Evolutionary conservation across 2,888 invertebrate species (phyloP).

Genomic region (Saturnia japonica): DNA sequence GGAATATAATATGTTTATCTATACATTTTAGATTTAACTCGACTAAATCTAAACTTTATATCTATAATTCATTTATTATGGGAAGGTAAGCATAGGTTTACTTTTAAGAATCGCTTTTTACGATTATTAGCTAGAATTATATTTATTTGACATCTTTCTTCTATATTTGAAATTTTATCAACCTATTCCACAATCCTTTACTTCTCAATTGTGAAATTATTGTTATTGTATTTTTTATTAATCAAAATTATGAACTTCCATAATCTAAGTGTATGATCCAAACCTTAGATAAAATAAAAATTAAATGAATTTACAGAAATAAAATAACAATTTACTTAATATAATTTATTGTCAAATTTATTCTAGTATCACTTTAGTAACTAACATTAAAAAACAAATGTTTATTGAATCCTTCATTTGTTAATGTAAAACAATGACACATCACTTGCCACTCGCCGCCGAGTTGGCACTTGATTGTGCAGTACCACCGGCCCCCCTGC

Average conservation of each 20-base stretch:
- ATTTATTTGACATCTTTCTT: too few species aligned
- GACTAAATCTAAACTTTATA: not conserved
- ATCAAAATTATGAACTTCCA: too few species aligned
- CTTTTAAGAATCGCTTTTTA: too few species aligned
- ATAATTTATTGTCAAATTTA: not conserved
- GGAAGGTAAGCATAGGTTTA: too few species aligned
- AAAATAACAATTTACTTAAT: not conserved
- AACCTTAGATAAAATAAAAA: not conserved
- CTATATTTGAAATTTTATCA: too few species aligned
- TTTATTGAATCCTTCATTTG: not conserved
- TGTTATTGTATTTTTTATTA: too few species aligned
- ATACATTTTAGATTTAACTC: not conserved
- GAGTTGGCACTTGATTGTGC: conserved; percentile 34
- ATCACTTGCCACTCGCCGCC: conserved; percentile 30
- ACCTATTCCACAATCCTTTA: too few species aligned
- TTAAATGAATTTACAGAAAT: not conserved
- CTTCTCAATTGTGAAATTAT: too few species aligned
- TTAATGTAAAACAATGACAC: not conserved
- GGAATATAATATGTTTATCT: not conserved
- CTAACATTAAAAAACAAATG: not conserved
- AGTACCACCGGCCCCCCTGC: conserved; percentile 37
- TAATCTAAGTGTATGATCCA: not conserved
- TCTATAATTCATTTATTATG: too few species aligned
- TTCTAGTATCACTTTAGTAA: conserved; percentile 3
- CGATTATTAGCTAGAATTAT: too few species aligned